A percentile compares a stretch with the other conserved stretches of the same genome.
Evolutionary conservation across 2,888 invertebrate species (phyloP).

Genomic region (Temnothorax rugatulus): DNA sequence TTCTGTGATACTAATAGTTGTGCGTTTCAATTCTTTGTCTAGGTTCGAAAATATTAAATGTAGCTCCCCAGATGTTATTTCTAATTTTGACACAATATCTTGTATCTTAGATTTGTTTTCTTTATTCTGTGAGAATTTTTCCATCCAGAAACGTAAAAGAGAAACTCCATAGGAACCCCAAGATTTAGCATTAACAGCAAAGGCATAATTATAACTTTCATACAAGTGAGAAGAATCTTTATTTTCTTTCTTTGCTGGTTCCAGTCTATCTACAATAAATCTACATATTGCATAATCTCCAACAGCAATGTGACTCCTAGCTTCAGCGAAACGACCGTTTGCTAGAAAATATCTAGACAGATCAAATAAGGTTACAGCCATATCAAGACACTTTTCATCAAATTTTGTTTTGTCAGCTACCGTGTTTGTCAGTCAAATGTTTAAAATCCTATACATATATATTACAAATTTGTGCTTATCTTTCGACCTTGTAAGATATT

Average conservation of each 20-base stretch:
- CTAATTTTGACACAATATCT: background rate
- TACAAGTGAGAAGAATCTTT: background rate
- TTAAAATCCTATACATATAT: background rate
- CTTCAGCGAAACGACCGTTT: background rate
- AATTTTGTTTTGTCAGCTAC: background rate
- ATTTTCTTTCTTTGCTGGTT: background rate
- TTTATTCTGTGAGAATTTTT: background rate
- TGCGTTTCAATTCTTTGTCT: background rate
- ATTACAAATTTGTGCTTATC: background rate
- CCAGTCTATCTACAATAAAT: background rate
- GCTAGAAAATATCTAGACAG: background rate
- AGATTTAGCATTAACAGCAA: background rate
- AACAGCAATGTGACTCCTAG: background rate
- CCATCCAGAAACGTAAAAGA: slow-evolving; percentile 3
- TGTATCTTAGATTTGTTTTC: background rate
- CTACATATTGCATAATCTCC: background rate
- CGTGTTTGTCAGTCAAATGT: background rate
- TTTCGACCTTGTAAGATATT: background rate
- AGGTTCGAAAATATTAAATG: background rate
- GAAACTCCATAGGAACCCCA: slow-evolving; percentile 2
- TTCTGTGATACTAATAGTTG: background rate
- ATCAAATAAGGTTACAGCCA: background rate
- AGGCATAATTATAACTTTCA: background rate
- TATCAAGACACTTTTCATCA: background rate
- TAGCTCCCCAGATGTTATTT: background rate